Evolutionary conservation across 2,113 vertebrate genomes (phyloP).

Genomic region (Platichthys flesus): DNA sequence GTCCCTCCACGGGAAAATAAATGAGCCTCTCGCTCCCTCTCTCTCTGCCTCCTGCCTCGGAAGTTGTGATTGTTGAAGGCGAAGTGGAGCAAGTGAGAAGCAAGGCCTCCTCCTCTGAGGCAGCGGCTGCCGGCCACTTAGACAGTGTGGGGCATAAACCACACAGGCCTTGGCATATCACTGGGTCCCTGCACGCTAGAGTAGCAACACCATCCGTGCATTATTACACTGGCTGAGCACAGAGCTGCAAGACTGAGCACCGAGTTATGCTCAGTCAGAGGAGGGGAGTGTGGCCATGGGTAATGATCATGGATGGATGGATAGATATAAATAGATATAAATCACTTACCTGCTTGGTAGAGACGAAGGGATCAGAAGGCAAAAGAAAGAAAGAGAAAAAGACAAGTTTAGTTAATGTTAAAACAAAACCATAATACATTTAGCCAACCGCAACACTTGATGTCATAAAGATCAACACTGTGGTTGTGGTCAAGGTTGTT

Average conservation of each 20-base stretch:
- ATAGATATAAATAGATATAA: neutral
- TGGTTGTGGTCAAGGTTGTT: no score
- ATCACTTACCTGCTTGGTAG: conserved; percentile 64
- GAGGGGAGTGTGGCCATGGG: conserved; percentile 28
- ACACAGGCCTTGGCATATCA: conserved; percentile 57
- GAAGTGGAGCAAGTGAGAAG: conserved; percentile 55
- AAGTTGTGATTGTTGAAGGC: conserved; percentile 48
- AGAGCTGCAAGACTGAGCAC: conserved; percentile 33
- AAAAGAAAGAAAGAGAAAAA: conserved; percentile 10
- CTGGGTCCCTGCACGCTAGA: conserved; percentile 56
- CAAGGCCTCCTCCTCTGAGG: conserved; percentile 53
- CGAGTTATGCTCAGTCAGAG: conserved; percentile 59
- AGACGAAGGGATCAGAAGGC: conserved; percentile 3
- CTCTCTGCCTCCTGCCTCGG: conserved; percentile 8
- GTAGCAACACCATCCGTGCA: conserved; percentile 61
- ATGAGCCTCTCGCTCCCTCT: neutral
- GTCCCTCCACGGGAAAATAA: neutral
- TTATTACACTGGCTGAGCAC: conserved; percentile 65
- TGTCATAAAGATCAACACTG: no score
- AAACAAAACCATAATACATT: neutral
- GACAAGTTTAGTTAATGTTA: conserved; percentile 11
- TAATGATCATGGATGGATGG: conserved; percentile 24
- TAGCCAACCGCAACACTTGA: no score
- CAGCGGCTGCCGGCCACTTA: conserved; percentile 49
- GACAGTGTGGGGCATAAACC: conserved; percentile 57